These are phyloP conservation scores for Paragorgia papillata DNA, from an alignment of 92 coral and sea anemone genomes.

Conservation along the genomic window DNA sequence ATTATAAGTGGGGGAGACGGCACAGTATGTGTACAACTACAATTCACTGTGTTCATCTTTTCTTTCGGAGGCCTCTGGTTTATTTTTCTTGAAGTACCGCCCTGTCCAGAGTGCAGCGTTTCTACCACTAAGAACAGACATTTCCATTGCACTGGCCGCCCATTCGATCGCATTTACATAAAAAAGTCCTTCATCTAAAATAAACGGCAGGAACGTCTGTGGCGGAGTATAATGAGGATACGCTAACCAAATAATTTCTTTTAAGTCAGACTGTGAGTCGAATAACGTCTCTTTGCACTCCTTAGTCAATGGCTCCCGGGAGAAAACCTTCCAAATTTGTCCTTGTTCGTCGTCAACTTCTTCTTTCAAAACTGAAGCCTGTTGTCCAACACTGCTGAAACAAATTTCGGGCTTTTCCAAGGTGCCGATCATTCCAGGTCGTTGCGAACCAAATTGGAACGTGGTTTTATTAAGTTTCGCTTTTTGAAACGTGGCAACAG, in stretches of 20 bases:
- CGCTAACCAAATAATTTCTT: conserved; percentile 73
- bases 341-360: conserved; percentile 34
- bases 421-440: conserved; percentile 72
- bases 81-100: conserved; percentile 47
- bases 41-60: conserved; percentile 41
- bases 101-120: conserved; percentile 85
- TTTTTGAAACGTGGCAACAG: conserved; percentile 79
- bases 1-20: too few species aligned
- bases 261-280: conserved; percentile 39
- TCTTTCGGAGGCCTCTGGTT: background rate
- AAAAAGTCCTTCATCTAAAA: conserved; percentile 90
- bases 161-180: conserved; percentile 92
- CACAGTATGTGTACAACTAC: too few species aligned
- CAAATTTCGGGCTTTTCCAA: conserved; percentile 78
- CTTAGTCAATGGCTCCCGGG: conserved; percentile 64
- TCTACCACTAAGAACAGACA: conserved; percentile 86
- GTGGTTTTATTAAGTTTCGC: conserved; percentile 67
- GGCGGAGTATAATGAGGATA: conserved; percentile 89
- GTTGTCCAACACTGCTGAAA: conserved; percentile 80
- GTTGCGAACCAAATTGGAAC: conserved; percentile 63
- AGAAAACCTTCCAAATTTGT: conserved; percentile 76
- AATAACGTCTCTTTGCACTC: conserved; percentile 65
- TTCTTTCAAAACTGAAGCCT: conserved; percentile 65
- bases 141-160: conserved; percentile 98
- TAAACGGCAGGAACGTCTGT: conserved; percentile 75